Percentiles rank a stretch among this genome's conserved stretches.
Conservation (phyloP, 2,888 invertebrate species). For the Pristionchus mayeri region DNA sequence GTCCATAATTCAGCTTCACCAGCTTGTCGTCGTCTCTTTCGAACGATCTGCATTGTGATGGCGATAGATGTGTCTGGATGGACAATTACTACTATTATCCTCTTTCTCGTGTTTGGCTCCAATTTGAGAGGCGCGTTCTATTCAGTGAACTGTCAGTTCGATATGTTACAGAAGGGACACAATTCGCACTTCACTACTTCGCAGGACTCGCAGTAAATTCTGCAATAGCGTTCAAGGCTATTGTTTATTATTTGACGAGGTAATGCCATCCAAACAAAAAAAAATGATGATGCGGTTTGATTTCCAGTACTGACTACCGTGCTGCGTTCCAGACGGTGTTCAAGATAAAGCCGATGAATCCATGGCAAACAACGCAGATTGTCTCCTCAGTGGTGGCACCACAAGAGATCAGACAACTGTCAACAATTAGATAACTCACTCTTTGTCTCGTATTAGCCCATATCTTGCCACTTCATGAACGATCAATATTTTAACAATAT, state of each 20-base stretch:
- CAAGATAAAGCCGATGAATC: background rate
- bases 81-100: background rate
- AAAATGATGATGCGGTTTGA: too few relatives aligned
- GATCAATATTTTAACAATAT: too few relatives aligned
- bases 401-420: background rate
- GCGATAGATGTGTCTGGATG: background rate
- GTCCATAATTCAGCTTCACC: background rate
- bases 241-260: slow-evolving; percentile 4
- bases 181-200: background rate
- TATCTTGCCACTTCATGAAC: too few relatives aligned
- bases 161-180: background rate
- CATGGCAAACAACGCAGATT: background rate
- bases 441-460: background rate
- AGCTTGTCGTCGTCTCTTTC: background rate
- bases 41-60: slow-evolving; percentile 22
- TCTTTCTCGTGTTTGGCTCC: background rate
- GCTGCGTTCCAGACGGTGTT: background rate
- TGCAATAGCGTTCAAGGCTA: background rate
- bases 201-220: background rate
- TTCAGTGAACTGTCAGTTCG: background rate
- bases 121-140: background rate
- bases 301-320: background rate
- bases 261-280: too few relatives aligned
- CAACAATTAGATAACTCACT: background rate
- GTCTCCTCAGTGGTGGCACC: background rate